Percentiles rank a stretch among this genome's conserved stretches.
Conservation (phyloP, 2,797 vertebrate species). For the Knipowitschia caucasica region DNA sequence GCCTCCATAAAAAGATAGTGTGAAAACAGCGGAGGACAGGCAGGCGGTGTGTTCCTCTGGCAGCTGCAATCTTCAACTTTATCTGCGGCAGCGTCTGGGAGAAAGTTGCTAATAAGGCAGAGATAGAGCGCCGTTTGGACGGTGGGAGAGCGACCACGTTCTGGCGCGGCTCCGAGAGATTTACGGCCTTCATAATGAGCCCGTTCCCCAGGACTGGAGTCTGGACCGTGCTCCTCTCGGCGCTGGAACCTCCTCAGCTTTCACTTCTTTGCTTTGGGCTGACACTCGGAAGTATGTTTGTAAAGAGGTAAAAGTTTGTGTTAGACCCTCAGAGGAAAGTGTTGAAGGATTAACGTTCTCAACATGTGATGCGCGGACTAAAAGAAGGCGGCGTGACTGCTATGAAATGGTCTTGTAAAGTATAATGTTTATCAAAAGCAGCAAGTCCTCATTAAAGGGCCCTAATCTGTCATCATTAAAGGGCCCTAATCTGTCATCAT, state of each 20-base stretch:
- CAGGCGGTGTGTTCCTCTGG: slow-evolving; percentile 26
- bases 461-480: no score
- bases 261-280: slow-evolving; percentile 53
- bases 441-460: no score
- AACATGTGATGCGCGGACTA: no score
- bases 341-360: no score
- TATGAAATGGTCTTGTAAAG: no score
- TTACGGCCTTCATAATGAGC: slow-evolving; percentile 71
- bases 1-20: neutral
- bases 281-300: slow-evolving; percentile 15
- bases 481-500: no score
- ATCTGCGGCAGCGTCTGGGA: slow-evolving; percentile 47
- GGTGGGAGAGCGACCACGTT: slow-evolving; percentile 62
- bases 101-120: slow-evolving; percentile 59
- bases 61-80: slow-evolving; percentile 49
- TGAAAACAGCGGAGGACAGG: neutral
- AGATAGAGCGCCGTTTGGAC: slow-evolving; percentile 67
- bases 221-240: slow-evolving; percentile 44
- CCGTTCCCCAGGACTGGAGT: slow-evolving; percentile 18
- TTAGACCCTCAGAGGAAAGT: neutral
- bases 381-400: no score
- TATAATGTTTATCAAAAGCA: no score
- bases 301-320: neutral
- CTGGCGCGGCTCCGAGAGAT: slow-evolving; percentile 64
- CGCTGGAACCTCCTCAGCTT: slow-evolving; percentile 58